Evolutionary conservation across 2,888 invertebrate species (phyloP).

Genomic region (Hecatera dysodea): DNA sequence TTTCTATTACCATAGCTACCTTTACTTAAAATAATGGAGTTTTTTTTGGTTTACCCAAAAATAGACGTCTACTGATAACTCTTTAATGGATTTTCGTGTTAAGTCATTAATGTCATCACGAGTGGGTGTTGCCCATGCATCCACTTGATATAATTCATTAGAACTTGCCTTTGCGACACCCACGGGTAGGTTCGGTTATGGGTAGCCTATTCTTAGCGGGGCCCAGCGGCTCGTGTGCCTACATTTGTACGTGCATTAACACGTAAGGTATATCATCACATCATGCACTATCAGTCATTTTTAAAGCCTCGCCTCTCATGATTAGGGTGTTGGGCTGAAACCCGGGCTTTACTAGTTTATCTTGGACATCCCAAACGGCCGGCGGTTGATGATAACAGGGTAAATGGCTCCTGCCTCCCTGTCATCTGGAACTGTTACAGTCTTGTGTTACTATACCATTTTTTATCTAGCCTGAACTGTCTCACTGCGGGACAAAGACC

Average conservation of each 20-base stretch:
- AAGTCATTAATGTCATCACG: constrained; percentile 32
- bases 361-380: neutral
- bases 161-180: constrained; percentile 58
- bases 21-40: neutral
- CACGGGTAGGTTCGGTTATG: constrained; percentile 49
- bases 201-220: constrained; percentile 53
- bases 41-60: constrained; percentile 19
- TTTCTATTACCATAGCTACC: constrained; percentile 13
- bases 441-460: neutral
- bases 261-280: constrained; percentile 1
- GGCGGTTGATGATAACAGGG: neutral
- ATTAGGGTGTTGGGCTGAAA: neutral
- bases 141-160: constrained; percentile 61
- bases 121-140: constrained; percentile 53
- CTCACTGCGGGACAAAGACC: too few species aligned
- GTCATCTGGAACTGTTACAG: neutral
- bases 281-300: neutral
- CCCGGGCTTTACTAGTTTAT: neutral
- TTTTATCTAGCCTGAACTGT: too few species aligned
- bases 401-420: neutral
- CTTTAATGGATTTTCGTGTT: constrained; percentile 41
- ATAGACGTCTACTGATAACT: constrained; percentile 4
- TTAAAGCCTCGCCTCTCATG: too few species aligned
- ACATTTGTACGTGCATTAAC: constrained; percentile 9
- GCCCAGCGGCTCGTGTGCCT: constrained; percentile 14